Conservation (phyloP, 2,113 vertebrate species). For the Melanostigma gelatinosum region DNA sequence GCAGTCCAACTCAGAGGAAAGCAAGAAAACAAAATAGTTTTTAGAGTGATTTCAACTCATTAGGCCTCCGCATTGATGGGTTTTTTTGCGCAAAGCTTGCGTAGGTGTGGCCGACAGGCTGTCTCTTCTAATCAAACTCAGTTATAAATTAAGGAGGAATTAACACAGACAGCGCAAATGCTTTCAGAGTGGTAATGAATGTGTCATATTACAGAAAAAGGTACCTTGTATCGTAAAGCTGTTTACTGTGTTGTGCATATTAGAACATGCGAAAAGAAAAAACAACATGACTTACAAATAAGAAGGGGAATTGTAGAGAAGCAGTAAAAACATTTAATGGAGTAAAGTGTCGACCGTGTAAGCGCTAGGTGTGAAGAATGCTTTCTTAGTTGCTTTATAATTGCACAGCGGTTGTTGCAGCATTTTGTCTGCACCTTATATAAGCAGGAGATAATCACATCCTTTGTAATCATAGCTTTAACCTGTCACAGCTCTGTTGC, state of each 20-base stretch:
- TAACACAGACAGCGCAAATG: conserved; percentile 10
- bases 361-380: not conserved
- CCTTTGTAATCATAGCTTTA: conserved; percentile 22
- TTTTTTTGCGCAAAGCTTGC: conserved; percentile 10
- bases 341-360: not conserved
- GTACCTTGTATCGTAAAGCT: not conserved
- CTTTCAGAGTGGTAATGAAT: conserved; percentile 15
- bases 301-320: not conserved
- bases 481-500: conserved; percentile 1
- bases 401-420: not conserved
- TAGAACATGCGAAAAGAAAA: not conserved
- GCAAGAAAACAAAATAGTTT: conserved; percentile 32
- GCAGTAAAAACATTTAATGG: not conserved
- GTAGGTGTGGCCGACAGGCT: not conserved
- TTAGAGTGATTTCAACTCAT: conserved; percentile 14
- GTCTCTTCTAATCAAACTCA: conserved; percentile 48
- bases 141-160: conserved; percentile 39
- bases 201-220: not conserved
- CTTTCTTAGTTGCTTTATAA: not conserved
- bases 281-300: not conserved
- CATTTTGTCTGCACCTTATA: not conserved
- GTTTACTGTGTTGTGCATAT: not conserved
- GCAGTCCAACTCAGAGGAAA: conserved; percentile 21
- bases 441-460: conserved; percentile 18
- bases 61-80: conserved; percentile 23